Base-by-base conservation (phyloP, 2,888 invertebrate genomes). In the Cephalotes varians region DNA sequence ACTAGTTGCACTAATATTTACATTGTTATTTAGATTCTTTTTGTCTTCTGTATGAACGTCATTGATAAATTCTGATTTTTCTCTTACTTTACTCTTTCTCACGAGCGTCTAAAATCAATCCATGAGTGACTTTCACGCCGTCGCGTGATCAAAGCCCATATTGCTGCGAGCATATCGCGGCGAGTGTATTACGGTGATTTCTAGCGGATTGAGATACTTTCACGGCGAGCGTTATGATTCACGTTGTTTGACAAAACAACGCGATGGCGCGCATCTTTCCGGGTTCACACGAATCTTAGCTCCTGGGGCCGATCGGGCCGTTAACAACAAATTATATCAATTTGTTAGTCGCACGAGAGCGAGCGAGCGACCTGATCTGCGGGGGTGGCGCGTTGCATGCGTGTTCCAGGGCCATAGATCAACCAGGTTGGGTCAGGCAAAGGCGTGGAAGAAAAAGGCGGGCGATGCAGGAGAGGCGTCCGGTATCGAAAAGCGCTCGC, bases 331-430 rank as follows among this genome's bases (percentile, higher is more conserved):
- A 91, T 91, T 90, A 90, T 91, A 91, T 91, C 91, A 91, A 92
- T 92, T 92, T 91, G 90, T 92, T 91, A 90, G 90, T 88, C 85
- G 86, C 84, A 84, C 79, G 86, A 88, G 34, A 34, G n/a, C n/a
- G 87, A 85, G 82, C 54, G 87, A 87, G 86, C 83, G 85, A 84
- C 83, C 88, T 12, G 86, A 82, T 88, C 83, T 88, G 92, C 91
- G 93, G 91, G 92, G 92, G 93, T 93, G 92, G 90, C 85, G 87
- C 85, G 90, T 90, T 91, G 89, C 90, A 85, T 93, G 93, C 93
- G 92, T 93, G 93, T 91, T 91, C 86, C 87, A 85, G 44, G 88
- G 88, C 92, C 85, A 91, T 93, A 90, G 91, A 93, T 93, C 93
- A 93, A 88, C 76, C 85, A 82, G 83, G 67, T 65, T 83, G 60